Evolutionary conservation across 2,113 vertebrate genomes (phyloP), one percentile per base, ranked within the genome.

Genomic region (Eudyptes chrysolophus): DNA sequence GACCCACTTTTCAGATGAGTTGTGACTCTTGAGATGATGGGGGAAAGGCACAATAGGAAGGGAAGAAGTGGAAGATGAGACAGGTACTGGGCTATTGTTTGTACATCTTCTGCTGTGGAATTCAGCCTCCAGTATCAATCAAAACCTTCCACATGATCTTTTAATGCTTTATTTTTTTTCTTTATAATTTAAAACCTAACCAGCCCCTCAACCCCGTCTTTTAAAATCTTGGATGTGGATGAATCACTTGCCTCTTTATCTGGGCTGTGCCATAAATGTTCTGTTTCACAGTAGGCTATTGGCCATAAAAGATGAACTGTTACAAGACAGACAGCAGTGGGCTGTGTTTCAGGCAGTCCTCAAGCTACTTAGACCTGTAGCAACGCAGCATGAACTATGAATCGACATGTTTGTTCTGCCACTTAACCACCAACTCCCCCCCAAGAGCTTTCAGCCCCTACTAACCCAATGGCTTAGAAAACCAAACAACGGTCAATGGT

Each of bases 271-370:
- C 69, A 62, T 84, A 89, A 95, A 90, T 6, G 10, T 84, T 86
- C 89, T 74, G 40, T 62, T 94, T 94, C 77, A 40, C 16, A 90
- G 84, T 46, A 82, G 68, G 71, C 49, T 89, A 40, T 42, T 38
- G 61, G 65, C 74, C 91, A 85, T 92, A 88, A 92, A 93, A 87
- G 84, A 90, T 79, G 87, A 84, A 72, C 87, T 95, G 94, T 87
- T 93, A 79, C 4, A 69, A 89, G 83, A 88, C 46, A 94, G 89
- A 52, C 52, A 77, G 72, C 57, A 29, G 3, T 38, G 66, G 61
- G 69, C 76, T 94, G 38, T 95, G 76, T 94, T 94, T 95, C 60
- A 78, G 92, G 57, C 79, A 84, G 82, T 61, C 55, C 83, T 95
- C 48, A 65, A 95, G 85, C 38, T 75, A 80, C 82, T 86, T 86